Conservation (phyloP, 2,888 invertebrate species). For the Caenorhabditis becei region DNA sequence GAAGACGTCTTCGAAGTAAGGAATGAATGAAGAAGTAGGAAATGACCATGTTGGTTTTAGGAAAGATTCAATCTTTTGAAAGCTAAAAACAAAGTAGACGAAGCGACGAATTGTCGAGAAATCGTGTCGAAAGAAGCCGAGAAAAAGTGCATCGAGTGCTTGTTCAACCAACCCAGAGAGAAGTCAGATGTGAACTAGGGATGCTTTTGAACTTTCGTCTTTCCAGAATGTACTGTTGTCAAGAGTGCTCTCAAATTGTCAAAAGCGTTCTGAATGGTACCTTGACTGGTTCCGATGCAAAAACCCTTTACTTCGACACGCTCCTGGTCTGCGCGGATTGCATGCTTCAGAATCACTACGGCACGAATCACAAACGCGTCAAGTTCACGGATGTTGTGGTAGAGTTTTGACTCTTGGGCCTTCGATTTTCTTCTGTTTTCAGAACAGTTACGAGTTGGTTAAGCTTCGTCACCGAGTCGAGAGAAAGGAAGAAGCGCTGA, state of each 20-base stretch:
- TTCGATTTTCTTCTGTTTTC: not conserved
- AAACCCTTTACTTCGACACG: not conserved
- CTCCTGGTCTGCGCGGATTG: slow-evolving; percentile 8
- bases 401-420: not conserved
- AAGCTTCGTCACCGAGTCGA: not conserved
- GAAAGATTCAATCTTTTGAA: not conserved
- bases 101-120: not conserved
- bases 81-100: not conserved
- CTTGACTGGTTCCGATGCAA: not conserved
- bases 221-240: slow-evolving; percentile 22
- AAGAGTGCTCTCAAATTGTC: not conserved
- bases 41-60: not conserved
- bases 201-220: not conserved
- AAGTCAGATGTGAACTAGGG: not conserved
- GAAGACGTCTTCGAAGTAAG: too few relatives aligned
- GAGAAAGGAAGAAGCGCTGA: not conserved
- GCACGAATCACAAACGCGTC: not conserved
- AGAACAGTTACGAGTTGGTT: not conserved
- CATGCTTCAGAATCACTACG: not conserved
- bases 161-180: not conserved
- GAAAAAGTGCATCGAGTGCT: slow-evolving; percentile 3
- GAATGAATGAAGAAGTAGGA: not conserved
- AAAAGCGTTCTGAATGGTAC: not conserved
- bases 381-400: not conserved
- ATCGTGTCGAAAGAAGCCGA: not conserved